phyloP scores from a whole-genome alignment of 2,797 vertebrate genomes.

The Danio aesculapii region DNA sequence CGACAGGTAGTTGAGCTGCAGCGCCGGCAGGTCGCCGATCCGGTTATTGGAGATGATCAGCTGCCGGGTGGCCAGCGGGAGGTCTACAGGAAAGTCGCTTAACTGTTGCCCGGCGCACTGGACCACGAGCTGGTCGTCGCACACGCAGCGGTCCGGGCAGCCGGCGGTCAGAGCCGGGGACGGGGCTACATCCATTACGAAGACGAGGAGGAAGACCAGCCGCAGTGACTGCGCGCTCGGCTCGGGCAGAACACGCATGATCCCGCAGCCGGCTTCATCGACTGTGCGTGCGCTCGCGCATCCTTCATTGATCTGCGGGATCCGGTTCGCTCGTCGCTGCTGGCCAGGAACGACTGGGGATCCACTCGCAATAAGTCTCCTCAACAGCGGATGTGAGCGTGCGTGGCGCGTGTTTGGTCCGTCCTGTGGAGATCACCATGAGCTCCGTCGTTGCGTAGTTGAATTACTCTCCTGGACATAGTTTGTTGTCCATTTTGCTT shows the following conservation, averaged over 20 bases:
- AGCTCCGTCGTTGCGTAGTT: slow-evolving; percentile 16
- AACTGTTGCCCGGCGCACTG: slow-evolving; percentile 86
- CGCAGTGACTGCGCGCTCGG: slow-evolving; percentile 75
- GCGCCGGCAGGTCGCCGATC: slow-evolving; percentile 83
- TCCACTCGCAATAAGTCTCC: slow-evolving; percentile 64
- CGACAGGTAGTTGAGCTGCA: slow-evolving; percentile 91
- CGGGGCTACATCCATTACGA: slow-evolving; percentile 84
- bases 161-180: slow-evolving; percentile 78
- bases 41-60: slow-evolving; percentile 89
- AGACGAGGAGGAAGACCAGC: slow-evolving; percentile 82
- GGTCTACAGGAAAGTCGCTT: slow-evolving; percentile 80
- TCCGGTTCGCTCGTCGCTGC: slow-evolving; percentile 62
- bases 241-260: slow-evolving; percentile 81
- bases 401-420: slow-evolving; percentile 52
- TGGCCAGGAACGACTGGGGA: slow-evolving; percentile 64
- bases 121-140: slow-evolving; percentile 89
- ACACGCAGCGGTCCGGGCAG: slow-evolving; percentile 88
- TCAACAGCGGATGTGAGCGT: slow-evolving; percentile 71
- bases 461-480: neutral
- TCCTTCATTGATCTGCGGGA: slow-evolving; percentile 77
- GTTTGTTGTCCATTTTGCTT: slow-evolving; percentile 2
- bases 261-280: slow-evolving; percentile 80
- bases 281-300: slow-evolving; percentile 77
- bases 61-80: slow-evolving; percentile 91
- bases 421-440: slow-evolving; percentile 52